phyloP scores from a whole-genome alignment of 35 echinoderm and acorn worm genomes.

The Apostichopus californicus region DNA sequence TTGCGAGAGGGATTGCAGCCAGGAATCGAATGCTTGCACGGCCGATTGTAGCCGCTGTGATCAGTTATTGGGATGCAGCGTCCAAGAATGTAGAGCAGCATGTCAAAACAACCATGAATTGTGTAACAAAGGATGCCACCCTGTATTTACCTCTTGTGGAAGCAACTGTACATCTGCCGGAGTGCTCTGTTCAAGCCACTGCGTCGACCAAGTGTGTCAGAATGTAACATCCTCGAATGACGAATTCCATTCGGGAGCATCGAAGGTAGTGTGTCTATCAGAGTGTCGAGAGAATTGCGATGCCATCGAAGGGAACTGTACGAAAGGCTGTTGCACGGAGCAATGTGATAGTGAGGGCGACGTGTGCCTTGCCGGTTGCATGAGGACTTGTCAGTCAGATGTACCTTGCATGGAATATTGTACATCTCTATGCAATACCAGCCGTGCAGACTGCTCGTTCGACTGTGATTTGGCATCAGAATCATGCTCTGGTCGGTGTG shows the following conservation, averaged over 20 bases:
- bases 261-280: constrained; percentile 1
- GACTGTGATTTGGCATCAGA: constrained; percentile 36
- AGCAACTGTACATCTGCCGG: constrained; percentile 61
- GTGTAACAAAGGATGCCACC: constrained; percentile 38
- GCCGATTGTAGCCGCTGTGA: constrained; percentile 56
- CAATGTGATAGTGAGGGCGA: background rate
- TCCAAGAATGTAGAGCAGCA: constrained; percentile 50
- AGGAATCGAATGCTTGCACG: constrained; percentile 22
- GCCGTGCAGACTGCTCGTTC: background rate
- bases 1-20: constrained; percentile 53
- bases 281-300: constrained; percentile 44
- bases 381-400: constrained; percentile 34
- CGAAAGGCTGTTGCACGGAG: constrained; percentile 41
- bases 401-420: constrained; percentile 24
- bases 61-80: constrained; percentile 39
- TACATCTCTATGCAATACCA: constrained; percentile 16
- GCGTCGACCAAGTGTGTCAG: constrained; percentile 44
- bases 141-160: constrained; percentile 37
- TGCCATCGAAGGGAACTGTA: constrained; percentile 39
- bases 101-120: constrained; percentile 8
- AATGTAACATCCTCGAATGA: background rate
- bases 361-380: constrained; percentile 36
- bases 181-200: constrained; percentile 30
- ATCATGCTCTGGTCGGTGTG: constrained; percentile 37
- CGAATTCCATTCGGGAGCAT: background rate